Evolutionary conservation across 1,140 invertebrate species (phyloP).

Genomic region (Chrysomallon squamiferum): DNA sequence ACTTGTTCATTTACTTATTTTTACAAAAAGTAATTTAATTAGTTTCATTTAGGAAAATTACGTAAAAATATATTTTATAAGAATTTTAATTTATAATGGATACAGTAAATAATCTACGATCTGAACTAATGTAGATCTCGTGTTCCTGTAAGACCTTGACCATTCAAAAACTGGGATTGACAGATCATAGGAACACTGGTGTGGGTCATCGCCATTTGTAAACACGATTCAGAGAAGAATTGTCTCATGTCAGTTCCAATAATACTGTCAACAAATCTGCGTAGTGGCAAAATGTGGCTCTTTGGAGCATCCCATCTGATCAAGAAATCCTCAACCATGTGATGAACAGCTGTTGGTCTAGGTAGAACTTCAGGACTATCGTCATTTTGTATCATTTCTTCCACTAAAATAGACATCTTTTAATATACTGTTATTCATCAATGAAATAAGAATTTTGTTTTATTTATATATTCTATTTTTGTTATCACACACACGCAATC

Average conservation of each 20-base stretch:
- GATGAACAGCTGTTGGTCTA: slow-evolving; percentile 59
- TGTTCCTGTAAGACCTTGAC: slow-evolving; percentile 36
- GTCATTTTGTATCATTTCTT: slow-evolving; percentile 47
- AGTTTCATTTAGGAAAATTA: no score
- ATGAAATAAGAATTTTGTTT: no score
- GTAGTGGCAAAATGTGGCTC: slow-evolving; percentile 62
- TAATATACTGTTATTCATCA: no score
- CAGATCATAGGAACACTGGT: slow-evolving; percentile 46
- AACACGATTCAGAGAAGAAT: slow-evolving; percentile 58
- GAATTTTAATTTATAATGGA: no score
- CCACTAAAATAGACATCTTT: no score
- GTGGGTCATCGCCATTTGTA: slow-evolving; percentile 53
- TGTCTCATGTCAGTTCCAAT: slow-evolving; percentile 52
- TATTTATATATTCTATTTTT: no score
- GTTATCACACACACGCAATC: no score
- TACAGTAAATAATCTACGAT: no score
- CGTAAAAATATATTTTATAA: no score
- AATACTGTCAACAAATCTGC: slow-evolving; percentile 61
- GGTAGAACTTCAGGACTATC: slow-evolving; percentile 49
- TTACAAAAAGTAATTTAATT: no score
- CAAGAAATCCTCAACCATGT: slow-evolving; percentile 66
- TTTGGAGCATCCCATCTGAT: slow-evolving; percentile 62
- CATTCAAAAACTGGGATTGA: slow-evolving; percentile 40
- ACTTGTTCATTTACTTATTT: no score
- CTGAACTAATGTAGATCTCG: no score